Evolutionary conservation across 2,113 vertebrate species (phyloP).

Genomic region (Candoia aspera): DNA sequence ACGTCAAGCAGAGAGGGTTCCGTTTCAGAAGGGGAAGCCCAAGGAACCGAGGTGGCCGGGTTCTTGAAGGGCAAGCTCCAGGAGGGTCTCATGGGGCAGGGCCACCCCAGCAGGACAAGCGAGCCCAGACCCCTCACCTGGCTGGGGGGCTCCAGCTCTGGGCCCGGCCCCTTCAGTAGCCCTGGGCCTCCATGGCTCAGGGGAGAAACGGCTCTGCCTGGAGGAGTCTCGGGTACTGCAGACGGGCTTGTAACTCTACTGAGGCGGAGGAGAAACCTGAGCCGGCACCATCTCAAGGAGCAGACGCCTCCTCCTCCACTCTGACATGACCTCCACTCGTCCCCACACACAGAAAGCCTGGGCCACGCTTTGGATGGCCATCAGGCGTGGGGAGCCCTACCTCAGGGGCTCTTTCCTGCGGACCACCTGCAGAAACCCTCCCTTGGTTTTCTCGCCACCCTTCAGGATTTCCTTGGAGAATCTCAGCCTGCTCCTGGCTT

Average conservation of each 20-base stretch:
- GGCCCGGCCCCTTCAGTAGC: not conserved
- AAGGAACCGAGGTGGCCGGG: not conserved
- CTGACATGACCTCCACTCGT: not conserved
- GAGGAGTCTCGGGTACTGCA: not conserved
- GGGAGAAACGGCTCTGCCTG: not conserved
- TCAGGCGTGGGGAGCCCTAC: not conserved
- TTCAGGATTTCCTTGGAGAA: not conserved
- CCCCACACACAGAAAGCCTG: not conserved
- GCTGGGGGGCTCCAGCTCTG: not conserved
- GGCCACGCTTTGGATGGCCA: not conserved
- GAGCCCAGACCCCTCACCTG: not conserved
- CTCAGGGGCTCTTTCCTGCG: not conserved
- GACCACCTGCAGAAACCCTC: not conserved
- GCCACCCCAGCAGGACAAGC: not conserved
- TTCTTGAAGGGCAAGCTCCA: not conserved
- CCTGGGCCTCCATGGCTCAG: not conserved
- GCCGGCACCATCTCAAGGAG: not conserved
- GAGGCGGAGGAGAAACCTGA: not conserved
- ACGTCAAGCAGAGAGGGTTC: not conserved
- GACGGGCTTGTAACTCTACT: not conserved
- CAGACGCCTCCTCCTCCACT: too few species aligned
- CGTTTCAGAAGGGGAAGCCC: not conserved
- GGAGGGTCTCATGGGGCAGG: not conserved
- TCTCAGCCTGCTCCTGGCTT: not conserved
- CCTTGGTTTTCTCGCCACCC: not conserved